Base-by-base conservation (phyloP, 2,888 invertebrate genomes). In the Drosophila anomalata region DNA sequence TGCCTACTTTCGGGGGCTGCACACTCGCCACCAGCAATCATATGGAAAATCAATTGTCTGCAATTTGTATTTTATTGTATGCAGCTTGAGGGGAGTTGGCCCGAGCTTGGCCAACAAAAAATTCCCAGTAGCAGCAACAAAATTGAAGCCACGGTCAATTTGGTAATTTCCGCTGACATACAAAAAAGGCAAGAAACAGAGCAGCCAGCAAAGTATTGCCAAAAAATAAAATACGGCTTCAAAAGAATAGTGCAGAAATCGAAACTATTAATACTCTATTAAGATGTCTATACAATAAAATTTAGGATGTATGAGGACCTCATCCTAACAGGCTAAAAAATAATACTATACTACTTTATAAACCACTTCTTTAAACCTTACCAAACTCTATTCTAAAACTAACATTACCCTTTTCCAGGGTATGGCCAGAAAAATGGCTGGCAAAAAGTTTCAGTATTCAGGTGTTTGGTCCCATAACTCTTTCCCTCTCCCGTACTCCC, bases 101-200 rank as follows among this genome's bases (percentile, higher is more conserved):
- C 9, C 29, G 9, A 0, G 29, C 9, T 7, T 29, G 48, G 36
- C 42, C 36, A 47, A 46, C 9, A 51, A 36, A 39, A 33, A 51
- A 31, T 7, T 2, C 42, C 42, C 33, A 54, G 47, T 59, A 66
- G 61, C 42, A 53, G 61, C 42, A 56, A 42, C 50, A 73, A 73
- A 84, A 88, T 77, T 78, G 77, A 76, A 87, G 89, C 85, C 85
- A 88, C 81, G 85, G 89, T 77, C 85, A 87, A 85, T 85, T 85
- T 84, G 75, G 75, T 55, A 75, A 80, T 84, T 80, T 84, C 87
- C 88, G 82, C 74, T 77, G 77, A 76, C 76, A 80, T 71, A 74
- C 74, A 72, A 75, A 75, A 78, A 55, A 51, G 36, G 14, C 24
- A 20, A 36, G 24, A 33, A 42, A 33, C 14, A 22, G 26, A 33